Conservation (phyloP, 2,113 vertebrate genomes). For the Psilopsiagon aurifrons region DNA sequence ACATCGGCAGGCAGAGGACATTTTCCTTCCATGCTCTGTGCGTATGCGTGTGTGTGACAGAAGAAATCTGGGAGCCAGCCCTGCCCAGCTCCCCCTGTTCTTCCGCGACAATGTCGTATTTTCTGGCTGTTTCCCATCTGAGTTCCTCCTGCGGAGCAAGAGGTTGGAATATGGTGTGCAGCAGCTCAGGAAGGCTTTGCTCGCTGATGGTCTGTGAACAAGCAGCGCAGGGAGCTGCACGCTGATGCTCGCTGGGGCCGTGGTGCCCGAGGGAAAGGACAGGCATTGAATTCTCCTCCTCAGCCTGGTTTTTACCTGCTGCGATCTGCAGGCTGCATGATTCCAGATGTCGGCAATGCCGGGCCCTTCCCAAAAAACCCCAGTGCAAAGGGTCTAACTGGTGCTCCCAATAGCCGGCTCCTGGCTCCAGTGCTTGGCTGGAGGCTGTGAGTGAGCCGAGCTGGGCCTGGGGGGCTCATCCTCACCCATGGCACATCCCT, state of each 20-base stretch:
- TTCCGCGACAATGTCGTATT: background rate
- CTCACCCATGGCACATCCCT: fast-evolving
- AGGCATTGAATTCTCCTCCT: background rate
- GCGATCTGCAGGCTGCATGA: background rate
- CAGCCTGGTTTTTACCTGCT: background rate
- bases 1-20: background rate
- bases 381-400: fast-evolving
- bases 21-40: background rate
- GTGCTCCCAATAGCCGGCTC: fast-evolving
- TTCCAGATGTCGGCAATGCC: fast-evolving
- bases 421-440: background rate
- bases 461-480: background rate
- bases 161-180: background rate
- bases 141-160: background rate
- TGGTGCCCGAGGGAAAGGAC: background rate
- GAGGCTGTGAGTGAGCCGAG: fast-evolving
- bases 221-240: background rate
- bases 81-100: background rate
- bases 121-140: background rate
- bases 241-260: background rate
- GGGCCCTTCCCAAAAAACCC: background rate
- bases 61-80: background rate
- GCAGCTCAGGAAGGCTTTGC: background rate
- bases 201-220: fast-evolving
- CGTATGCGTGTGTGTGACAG: background rate